Base-by-base conservation (phyloP, 2,888 invertebrate genomes). In the Lymantria monacha region DNA sequence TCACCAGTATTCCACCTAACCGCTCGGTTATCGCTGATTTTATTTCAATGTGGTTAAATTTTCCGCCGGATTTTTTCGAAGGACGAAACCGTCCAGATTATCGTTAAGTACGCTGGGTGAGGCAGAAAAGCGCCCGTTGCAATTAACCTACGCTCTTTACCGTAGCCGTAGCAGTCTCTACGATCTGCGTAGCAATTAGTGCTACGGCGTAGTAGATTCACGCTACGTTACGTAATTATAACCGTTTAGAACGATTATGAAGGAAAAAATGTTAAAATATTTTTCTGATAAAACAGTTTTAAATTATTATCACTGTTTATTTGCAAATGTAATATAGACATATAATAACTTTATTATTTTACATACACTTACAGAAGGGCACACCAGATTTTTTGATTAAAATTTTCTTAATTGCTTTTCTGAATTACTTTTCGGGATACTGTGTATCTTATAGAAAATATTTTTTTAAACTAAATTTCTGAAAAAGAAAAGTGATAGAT, bases 141-240 rank as follows among this genome's bases (percentile, higher is more conserved):
- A 87, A 89, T 89, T 90, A 89, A 84, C 84, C 84, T 76, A 80
- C 79, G 79, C 80, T 83, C 83, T 84, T 83, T 81, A 75, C 72
- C 76, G 77, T 74, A 71, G 69, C 74, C 76, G 72, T 73, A 74
- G 74, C 69, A 64, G 72, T 67, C 70, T 76, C 83, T 86, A 85
- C 81, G 81, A 81, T 76, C 73, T 83, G 85, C 85, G 86, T 87
- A 87, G 90, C 85, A 87, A 89, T 89, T 89, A 88, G 83, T 78
- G 86, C 84, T 86, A 85, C 83, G 83, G 54, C 75, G 79, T 80
- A 81, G 81, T 70, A 52, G 22, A 51, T 68, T 66, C 53, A 45
- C 49, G 69, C 69, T 72, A 76, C 72, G 78, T 83, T 84, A 83
- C 80, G 80, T 85, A 86, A 87, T 86, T 85, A 83, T 79, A 76